These are phyloP conservation scores for Aegithalos caudatus DNA, from an alignment of 2,113 vertebrate species.

Conservation along the genomic window DNA sequence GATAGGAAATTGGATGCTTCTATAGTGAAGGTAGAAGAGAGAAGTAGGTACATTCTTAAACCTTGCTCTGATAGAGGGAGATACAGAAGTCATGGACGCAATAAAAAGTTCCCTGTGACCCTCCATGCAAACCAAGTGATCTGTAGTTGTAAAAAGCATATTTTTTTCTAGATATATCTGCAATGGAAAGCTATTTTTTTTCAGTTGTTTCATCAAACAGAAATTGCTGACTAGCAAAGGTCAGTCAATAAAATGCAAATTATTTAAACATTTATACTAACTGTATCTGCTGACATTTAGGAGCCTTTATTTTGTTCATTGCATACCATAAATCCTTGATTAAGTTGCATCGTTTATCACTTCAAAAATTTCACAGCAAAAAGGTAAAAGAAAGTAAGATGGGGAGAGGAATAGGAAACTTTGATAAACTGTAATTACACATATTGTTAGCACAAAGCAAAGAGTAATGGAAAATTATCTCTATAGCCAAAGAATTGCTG, in stretches of 20 bases:
- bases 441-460: background rate
- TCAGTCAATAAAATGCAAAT: background rate
- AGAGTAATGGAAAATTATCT: background rate
- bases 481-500: background rate
- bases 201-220: background rate
- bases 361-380: background rate
- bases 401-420: background rate
- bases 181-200: background rate
- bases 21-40: background rate
- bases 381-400: background rate
- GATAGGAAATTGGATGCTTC: background rate
- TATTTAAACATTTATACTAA: background rate
- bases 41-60: background rate
- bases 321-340: background rate
- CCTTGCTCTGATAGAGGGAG: background rate
- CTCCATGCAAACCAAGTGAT: background rate
- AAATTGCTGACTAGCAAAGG: background rate
- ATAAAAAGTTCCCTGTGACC: background rate
- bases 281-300: background rate
- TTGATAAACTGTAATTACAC: background rate
- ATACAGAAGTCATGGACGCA: background rate
- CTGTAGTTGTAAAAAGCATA: background rate
- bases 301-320: background rate
- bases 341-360: background rate
- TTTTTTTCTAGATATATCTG: background rate